Percentiles rank a stretch among this genome's conserved stretches.
Conservation (phyloP, 2,113 vertebrate genomes). For the Cyanoderma ruficeps region DNA sequence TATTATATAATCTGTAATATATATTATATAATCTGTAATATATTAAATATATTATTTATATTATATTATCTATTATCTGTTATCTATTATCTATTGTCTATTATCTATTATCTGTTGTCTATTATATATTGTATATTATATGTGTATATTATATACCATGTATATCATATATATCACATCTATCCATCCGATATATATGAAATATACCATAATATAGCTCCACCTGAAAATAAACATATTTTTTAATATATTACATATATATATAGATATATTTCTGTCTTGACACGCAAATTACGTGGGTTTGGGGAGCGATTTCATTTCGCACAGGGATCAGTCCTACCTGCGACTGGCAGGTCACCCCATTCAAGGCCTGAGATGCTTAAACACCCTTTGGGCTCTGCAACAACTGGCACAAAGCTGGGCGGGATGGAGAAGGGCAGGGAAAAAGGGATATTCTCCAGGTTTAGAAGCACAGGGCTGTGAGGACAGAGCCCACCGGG, state of each 20-base stretch:
- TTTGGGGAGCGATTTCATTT: not conserved
- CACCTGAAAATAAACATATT: not conserved
- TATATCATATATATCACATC: too few species aligned
- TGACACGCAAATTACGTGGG: not conserved
- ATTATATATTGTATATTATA: too few species aligned
- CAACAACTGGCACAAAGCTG: not conserved
- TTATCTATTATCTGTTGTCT: too few species aligned
- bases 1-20: too few species aligned
- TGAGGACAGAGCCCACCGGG: not conserved
- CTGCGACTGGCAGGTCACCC: not conserved
- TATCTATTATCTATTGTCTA: too few species aligned
- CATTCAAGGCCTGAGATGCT: not conserved
- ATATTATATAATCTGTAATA: too few species aligned
- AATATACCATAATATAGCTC: too few species aligned
- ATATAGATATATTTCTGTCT: not conserved
- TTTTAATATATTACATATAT: too few species aligned
- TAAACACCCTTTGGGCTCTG: not conserved
- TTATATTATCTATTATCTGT: too few species aligned
- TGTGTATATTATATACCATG: too few species aligned
- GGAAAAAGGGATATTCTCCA: fast-evolving
- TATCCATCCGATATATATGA: too few species aligned
- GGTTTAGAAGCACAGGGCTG: not conserved
- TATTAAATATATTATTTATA: too few species aligned
- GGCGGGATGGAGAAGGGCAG: not conserved
- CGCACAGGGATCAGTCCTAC: not conserved